A percentile compares a stretch with the other conserved stretches of the same genome.
phyloP scores from a whole-genome alignment of 2,888 invertebrate genomes.

The Coecobrya sp. region DNA sequence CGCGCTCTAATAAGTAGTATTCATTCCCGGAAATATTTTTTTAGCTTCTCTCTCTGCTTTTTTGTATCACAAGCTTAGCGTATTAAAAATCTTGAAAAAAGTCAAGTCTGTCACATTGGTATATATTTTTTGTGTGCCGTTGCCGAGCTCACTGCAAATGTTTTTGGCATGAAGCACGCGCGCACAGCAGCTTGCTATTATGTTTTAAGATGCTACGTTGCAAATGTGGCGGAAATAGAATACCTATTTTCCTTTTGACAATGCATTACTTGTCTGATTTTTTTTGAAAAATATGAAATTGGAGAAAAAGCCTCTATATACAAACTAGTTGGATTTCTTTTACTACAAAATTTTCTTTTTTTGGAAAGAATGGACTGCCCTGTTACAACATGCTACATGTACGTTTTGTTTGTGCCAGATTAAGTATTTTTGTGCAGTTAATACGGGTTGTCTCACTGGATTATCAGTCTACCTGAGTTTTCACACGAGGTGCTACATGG shows the following conservation, averaged over 20 bases:
- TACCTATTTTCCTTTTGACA: slow-evolving; percentile 5
- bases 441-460: slow-evolving; percentile 22
- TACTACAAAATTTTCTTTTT: neutral
- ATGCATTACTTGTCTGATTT: slow-evolving; percentile 12
- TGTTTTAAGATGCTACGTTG: neutral
- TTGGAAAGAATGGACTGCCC: neutral
- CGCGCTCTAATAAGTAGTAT: neutral
- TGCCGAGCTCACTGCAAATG: neutral
- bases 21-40: slow-evolving; percentile 10
- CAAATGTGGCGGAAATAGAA: slow-evolving; percentile 26
- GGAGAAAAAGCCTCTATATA: neutral
- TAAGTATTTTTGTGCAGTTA: neutral
- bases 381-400: neutral
- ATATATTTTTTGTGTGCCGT: neutral
- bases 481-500: neutral
- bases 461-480: slow-evolving; percentile 46
- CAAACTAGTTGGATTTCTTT: neutral
- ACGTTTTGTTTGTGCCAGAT: neutral
- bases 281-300: neutral
- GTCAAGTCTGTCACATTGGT: slow-evolving; percentile 52
- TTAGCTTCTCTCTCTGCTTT: slow-evolving; percentile 43
- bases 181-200: neutral
- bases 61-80: slow-evolving; percentile 52
- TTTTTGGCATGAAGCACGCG: neutral
- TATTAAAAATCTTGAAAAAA: slow-evolving; percentile 4